phyloP scores from a whole-genome alignment of 2,797 vertebrate species.

The Sandelia bainsii region DNA sequence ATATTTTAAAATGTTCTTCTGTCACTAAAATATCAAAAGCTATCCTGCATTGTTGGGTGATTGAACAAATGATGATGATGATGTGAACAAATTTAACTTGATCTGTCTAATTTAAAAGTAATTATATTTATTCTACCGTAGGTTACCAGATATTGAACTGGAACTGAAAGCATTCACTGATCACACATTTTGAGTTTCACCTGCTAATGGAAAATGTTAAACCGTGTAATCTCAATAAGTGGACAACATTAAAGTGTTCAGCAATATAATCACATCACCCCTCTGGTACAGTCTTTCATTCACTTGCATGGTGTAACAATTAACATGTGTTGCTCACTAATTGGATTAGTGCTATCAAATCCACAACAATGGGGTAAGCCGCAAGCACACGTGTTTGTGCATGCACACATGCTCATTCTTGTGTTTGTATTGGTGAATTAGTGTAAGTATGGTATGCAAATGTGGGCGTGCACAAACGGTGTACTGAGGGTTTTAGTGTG shows the following conservation, averaged over 20 bases:
- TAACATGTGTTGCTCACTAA: constrained; percentile 59
- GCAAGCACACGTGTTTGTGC: constrained; percentile 32
- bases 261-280: constrained; percentile 17
- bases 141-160: neutral
- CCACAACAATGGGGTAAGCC: constrained; percentile 57
- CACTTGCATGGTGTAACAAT: constrained; percentile 34
- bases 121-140: neutral
- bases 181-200: neutral
- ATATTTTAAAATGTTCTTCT: too few species aligned
- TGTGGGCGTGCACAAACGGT: constrained; percentile 32
- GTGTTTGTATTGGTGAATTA: constrained; percentile 24
- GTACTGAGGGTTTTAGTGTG: constrained; percentile 29
- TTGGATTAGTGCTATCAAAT: constrained; percentile 71
- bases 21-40: too few species aligned
- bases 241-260: constrained; percentile 5
- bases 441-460: constrained; percentile 32
- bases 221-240: neutral
- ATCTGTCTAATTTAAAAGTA: neutral
- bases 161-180: neutral
- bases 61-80: too few species aligned
- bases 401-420: constrained; percentile 15
- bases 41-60: neutral
- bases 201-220: neutral
- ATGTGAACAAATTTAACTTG: too few species aligned
- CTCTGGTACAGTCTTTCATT: constrained; percentile 36